Percentiles rank a stretch among this genome's conserved stretches.
Evolutionary conservation across 2,797 vertebrate species (phyloP).

Genomic region (Iguana delicatissima): DNA sequence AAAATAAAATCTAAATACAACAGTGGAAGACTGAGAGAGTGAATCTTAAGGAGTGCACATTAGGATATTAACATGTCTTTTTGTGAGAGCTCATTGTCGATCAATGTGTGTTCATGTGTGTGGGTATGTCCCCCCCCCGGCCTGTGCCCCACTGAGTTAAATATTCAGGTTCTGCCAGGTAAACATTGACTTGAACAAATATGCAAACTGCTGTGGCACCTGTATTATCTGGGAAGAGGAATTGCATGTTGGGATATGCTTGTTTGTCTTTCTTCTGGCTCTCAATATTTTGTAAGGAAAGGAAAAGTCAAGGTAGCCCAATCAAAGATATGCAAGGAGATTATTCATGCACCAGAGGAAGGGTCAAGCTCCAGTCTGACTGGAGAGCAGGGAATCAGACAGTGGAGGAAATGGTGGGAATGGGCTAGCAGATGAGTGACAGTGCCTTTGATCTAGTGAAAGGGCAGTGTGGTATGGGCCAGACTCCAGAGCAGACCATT

Average conservation of each 20-base stretch:
- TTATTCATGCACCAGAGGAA: background rate
- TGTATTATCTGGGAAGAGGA: background rate
- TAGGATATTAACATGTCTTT: background rate
- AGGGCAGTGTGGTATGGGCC: background rate
- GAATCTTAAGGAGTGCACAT: background rate
- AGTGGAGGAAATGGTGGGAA: background rate
- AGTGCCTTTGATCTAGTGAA: background rate
- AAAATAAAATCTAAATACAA: background rate
- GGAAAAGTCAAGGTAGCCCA: background rate
- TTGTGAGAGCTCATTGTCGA: background rate
- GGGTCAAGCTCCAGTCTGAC: background rate
- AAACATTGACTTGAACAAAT: background rate
- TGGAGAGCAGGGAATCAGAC: background rate
- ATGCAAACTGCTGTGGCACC: background rate
- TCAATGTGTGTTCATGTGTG: background rate
- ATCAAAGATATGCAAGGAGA: background rate
- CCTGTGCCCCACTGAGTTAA: background rate
- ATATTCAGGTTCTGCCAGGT: conserved; percentile 7
- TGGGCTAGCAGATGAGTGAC: background rate
- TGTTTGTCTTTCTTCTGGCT: background rate
- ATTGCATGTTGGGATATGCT: background rate
- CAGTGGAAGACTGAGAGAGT: background rate
- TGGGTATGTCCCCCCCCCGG: background rate
- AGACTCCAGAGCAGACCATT: background rate
- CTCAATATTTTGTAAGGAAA: background rate